Percentiles rank a stretch among this genome's conserved stretches.
Conservation (phyloP, 2,113 vertebrate species). For the Ammodytes dubius region DNA sequence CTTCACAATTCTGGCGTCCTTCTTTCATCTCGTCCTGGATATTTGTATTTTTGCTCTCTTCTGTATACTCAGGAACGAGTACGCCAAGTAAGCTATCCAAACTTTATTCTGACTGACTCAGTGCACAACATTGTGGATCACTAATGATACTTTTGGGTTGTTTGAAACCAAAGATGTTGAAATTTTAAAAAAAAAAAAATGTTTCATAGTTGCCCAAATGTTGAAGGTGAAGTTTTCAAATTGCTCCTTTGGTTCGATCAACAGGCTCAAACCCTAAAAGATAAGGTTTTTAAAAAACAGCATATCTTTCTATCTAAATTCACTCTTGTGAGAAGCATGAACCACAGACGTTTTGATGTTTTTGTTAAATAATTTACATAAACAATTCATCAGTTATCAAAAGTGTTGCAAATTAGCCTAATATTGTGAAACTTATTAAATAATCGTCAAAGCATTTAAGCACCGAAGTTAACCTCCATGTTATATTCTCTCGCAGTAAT, state of each 20-base stretch:
- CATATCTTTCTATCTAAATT: neutral
- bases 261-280: neutral
- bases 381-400: neutral
- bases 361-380: neutral
- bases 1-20: neutral
- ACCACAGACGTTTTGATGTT: neutral
- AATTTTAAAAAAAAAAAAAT: neutral
- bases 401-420: neutral
- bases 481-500: constrained; percentile 51
- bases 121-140: neutral
- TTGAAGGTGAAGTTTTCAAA: neutral
- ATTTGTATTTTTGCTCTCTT: constrained; percentile 22
- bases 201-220: neutral
- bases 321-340: neutral
- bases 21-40: constrained; percentile 34
- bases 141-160: neutral
- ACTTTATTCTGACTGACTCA: neutral
- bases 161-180: neutral
- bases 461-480: neutral
- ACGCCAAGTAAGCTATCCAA: constrained; percentile 46
- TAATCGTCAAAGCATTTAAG: neutral
- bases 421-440: neutral
- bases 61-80: neutral
- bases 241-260: neutral
- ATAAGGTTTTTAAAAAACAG: neutral